Percentiles rank a stretch among this genome's conserved stretches.
Conservation (phyloP, 2,797 vertebrate genomes). For the Benthosema pterotum region DNA sequence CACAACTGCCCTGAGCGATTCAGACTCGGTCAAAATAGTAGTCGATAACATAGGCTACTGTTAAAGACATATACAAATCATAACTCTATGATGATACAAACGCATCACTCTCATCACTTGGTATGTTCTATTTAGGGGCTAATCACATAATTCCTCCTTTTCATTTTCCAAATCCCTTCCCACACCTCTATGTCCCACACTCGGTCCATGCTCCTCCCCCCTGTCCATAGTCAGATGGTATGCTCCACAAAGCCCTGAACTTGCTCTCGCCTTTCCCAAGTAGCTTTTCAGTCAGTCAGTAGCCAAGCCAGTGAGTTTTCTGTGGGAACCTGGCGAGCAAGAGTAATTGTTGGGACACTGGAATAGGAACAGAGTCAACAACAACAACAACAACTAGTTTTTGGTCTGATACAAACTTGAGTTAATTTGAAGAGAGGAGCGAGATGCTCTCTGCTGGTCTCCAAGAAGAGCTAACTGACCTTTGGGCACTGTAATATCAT, state of each 20-base stretch:
- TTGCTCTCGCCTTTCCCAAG: constrained; percentile 55
- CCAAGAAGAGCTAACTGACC: constrained; percentile 35
- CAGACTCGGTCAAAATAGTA: no score
- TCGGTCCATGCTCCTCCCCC: constrained; percentile 57
- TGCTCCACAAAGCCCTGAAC: constrained; percentile 61
- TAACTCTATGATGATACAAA: no score
- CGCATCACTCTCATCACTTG: constrained; percentile 60
- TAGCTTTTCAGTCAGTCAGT: constrained; percentile 21
- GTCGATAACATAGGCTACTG: no score
- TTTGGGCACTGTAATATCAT: constrained; percentile 7
- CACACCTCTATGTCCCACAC: no score
- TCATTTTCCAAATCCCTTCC: constrained; percentile 39
- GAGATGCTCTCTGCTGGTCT: constrained; percentile 56
- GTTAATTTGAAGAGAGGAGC: constrained; percentile 20
- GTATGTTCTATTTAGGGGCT: constrained; percentile 57
- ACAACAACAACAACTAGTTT: constrained; percentile 32
- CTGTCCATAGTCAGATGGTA: constrained; percentile 64
- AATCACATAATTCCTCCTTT: constrained; percentile 64
- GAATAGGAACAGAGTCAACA: constrained; percentile 12
- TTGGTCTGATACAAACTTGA: constrained; percentile 4
- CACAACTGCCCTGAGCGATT: no score
- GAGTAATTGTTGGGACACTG: neutral
- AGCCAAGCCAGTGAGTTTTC: neutral
- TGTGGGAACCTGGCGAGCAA: neutral
- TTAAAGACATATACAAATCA: constrained; percentile 37